These are phyloP conservation scores for Hippocampus comes DNA, from an alignment of 2,113 vertebrate species.

Conservation along the genomic window DNA sequence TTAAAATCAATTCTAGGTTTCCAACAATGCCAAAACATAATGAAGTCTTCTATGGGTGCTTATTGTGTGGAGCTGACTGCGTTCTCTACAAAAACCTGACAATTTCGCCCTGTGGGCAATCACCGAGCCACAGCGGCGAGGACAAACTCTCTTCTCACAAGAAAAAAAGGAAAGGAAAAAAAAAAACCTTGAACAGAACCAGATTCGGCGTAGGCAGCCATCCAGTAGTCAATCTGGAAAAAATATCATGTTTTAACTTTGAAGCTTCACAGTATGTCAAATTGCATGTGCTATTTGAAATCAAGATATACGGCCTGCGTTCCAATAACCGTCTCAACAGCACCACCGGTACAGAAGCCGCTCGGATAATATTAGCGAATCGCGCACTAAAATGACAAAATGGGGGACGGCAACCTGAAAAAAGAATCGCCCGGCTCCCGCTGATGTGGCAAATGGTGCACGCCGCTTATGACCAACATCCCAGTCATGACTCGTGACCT, in stretches of 20 bases:
- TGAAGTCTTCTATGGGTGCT: neutral
- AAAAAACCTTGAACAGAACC: slow-evolving; percentile 1
- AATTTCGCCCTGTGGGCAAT: slow-evolving; percentile 1
- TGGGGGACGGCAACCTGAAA: slow-evolving; percentile 12
- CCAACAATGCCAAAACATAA: neutral
- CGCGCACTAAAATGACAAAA: neutral
- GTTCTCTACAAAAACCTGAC: neutral
- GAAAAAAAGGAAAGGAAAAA: neutral
- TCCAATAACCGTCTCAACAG: neutral
- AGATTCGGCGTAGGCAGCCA: slow-evolving; percentile 3
- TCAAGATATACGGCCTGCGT: neutral
- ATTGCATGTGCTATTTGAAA: slow-evolving; percentile 1
- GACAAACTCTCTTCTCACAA: neutral
- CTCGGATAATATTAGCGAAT: neutral
- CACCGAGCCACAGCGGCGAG: neutral
- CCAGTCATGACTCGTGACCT: slow-evolving; percentile 32
- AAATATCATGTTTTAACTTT: slow-evolving; percentile 11
- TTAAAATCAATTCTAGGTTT: slow-evolving; percentile 17
- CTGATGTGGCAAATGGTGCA: slow-evolving; percentile 26
- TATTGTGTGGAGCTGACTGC: neutral
- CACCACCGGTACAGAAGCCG: neutral
- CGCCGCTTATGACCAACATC: slow-evolving; percentile 15
- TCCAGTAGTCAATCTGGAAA: slow-evolving; percentile 32
- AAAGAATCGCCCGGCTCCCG: slow-evolving; percentile 21
- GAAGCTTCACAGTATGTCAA: neutral